These are phyloP conservation scores for Corynorhinus townsendii DNA, from an alignment of 2,113 vertebrate genomes.

Conservation along the genomic window DNA sequence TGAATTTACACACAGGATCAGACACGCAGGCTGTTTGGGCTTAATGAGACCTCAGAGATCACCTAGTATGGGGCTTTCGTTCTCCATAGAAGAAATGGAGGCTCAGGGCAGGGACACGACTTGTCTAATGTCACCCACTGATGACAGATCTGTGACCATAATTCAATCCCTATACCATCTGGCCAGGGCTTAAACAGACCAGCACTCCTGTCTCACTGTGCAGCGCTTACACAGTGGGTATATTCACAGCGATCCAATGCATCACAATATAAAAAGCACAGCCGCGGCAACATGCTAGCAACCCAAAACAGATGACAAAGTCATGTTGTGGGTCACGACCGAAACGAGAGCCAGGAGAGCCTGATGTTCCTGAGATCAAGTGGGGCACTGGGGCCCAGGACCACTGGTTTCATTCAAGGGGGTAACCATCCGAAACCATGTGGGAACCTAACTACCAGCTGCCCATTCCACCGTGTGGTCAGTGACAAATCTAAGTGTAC, in stretches of 20 bases:
- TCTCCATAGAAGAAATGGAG: constrained; percentile 43
- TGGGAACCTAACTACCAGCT: not conserved
- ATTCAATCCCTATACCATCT: not conserved
- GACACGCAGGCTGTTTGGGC: constrained; percentile 32
- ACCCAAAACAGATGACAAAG: not conserved
- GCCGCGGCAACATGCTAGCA: not conserved
- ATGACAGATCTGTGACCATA: constrained; percentile 35
- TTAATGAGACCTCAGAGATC: constrained; percentile 67
- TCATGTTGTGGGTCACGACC: not conserved
- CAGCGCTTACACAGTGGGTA: not conserved
- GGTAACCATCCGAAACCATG: not conserved
- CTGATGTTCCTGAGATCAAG: not conserved
- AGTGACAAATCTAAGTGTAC: not conserved
- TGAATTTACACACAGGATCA: constrained; percentile 73
- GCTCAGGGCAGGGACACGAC: constrained; percentile 48
- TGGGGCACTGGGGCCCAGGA: not conserved
- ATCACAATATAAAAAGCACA: not conserved
- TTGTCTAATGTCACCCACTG: constrained; percentile 57
- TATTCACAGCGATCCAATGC: not conserved
- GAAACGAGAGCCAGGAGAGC: not conserved
- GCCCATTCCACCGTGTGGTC: not conserved
- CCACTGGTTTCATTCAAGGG: not conserved
- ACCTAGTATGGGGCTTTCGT: constrained; percentile 38
- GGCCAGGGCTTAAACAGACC: constrained; percentile 6
- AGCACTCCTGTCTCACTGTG: not conserved